Evolutionary conservation across 2,888 invertebrate species (phyloP).

Genomic region (Smittia aterrima): DNA sequence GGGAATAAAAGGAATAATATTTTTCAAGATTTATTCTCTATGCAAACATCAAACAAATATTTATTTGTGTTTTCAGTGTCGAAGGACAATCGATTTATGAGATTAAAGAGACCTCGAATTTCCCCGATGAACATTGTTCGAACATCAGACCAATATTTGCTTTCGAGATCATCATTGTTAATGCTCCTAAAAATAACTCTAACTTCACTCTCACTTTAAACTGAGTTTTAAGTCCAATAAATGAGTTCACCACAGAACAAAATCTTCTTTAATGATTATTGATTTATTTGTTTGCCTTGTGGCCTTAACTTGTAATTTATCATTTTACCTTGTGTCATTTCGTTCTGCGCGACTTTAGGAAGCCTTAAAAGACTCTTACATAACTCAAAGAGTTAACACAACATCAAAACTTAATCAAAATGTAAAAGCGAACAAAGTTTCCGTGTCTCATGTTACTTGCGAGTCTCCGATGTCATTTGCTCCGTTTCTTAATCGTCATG

Average conservation of each 20-base stretch:
- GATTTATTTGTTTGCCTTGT: conserved; percentile 28
- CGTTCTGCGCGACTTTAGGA: neutral
- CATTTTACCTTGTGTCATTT: conserved; percentile 7
- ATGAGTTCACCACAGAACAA: conserved; percentile 31
- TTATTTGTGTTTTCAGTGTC: neutral
- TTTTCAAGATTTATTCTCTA: neutral
- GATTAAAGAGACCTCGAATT: conserved; percentile 14
- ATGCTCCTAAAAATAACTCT: neutral
- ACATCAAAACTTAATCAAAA: conserved; percentile 38
- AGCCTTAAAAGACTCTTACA: neutral
- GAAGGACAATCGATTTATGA: neutral
- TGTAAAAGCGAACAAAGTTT: neutral
- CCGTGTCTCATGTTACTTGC: conserved; percentile 10
- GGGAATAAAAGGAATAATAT: neutral
- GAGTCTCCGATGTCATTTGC: neutral
- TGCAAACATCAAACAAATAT: neutral
- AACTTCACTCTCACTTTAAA: neutral
- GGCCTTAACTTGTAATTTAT: conserved; percentile 36
- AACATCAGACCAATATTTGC: conserved; percentile 1
- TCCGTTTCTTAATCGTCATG: neutral
- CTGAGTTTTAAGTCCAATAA: neutral
- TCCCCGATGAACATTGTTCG: neutral
- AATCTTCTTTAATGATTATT: conserved; percentile 41
- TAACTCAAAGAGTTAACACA: conserved; percentile 12
- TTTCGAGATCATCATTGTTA: neutral